Percentiles rank a stretch among this genome's conserved stretches.
phyloP scores from a whole-genome alignment of 2,888 invertebrate genomes.

The Notocelia uddmanniana region DNA sequence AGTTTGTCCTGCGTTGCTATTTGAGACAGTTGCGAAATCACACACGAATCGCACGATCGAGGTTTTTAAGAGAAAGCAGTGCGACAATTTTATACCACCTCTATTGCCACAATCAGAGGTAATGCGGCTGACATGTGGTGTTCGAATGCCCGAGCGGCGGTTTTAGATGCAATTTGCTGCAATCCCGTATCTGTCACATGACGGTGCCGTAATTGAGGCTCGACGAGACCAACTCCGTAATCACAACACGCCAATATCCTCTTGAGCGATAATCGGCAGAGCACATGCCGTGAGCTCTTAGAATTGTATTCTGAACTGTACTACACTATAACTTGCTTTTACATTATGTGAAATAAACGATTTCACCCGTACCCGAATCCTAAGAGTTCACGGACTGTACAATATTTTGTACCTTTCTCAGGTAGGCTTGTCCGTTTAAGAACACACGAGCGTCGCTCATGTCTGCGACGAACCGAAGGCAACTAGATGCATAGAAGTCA shows the following conservation, averaged over 20 bases:
- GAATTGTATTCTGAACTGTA: too few species aligned
- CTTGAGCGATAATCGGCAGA: slow-evolving; percentile 20
- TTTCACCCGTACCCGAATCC: neutral
- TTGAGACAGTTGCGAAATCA: slow-evolving; percentile 48
- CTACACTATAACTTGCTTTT: too few species aligned
- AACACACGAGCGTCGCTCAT: slow-evolving; percentile 28
- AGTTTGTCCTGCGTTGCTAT: slow-evolving; percentile 54
- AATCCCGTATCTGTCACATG: slow-evolving; percentile 50
- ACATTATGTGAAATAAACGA: neutral
- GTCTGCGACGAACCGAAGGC: slow-evolving; percentile 10
- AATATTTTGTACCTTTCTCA: slow-evolving; percentile 18
- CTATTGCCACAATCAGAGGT: slow-evolving; percentile 47
- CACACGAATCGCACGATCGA: slow-evolving; percentile 49
- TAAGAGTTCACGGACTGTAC: too few species aligned
- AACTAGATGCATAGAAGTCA: neutral
- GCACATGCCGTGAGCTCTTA: neutral
- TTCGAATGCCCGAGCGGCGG: slow-evolving; percentile 38
- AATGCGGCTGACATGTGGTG: slow-evolving; percentile 46
- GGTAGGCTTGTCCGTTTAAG: slow-evolving; percentile 11
- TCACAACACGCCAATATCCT: slow-evolving; percentile 41
- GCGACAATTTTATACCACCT: slow-evolving; percentile 46
- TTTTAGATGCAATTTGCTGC: slow-evolving; percentile 51
- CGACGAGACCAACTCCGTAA: slow-evolving; percentile 30
- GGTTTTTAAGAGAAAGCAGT: slow-evolving; percentile 54
- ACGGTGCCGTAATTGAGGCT: slow-evolving; percentile 46